A percentile compares a stretch with the other conserved stretches of the same genome.
These are phyloP conservation scores for Nomada fucata DNA, from an alignment of 2,888 invertebrate species.

Conservation along the genomic window DNA sequence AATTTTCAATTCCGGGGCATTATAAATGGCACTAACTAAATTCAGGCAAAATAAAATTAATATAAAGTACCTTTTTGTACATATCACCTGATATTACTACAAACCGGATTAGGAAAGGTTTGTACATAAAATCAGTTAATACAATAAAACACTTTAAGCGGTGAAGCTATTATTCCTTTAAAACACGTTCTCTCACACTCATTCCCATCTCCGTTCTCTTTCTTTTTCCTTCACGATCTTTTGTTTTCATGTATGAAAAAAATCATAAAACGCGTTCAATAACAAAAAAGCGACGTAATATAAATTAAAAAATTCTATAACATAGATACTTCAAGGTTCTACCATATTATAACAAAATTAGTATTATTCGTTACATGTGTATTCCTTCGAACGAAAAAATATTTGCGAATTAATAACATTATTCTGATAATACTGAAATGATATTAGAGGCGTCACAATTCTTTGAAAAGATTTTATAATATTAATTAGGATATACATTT, in stretches of 20 bases:
- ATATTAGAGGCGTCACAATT: neutral
- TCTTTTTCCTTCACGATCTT: neutral
- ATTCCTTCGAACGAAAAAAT: neutral
- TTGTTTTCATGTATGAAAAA: slow-evolving; percentile 2
- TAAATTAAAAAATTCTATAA: slow-evolving; percentile 9
- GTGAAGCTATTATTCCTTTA: neutral
- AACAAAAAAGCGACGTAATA: neutral
- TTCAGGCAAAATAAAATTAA: slow-evolving; percentile 22
- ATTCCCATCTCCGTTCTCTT: neutral
- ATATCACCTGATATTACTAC: slow-evolving; percentile 20
- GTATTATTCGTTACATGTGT: neutral
- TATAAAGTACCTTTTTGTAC: slow-evolving; percentile 25
- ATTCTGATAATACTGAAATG: neutral
- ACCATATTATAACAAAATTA: neutral
- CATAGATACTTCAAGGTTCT: slow-evolving; percentile 35
- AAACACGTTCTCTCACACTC: slow-evolving; percentile 9
- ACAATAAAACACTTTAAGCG: slow-evolving; percentile 15
- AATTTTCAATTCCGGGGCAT: slow-evolving; percentile 44
- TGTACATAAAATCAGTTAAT: slow-evolving; percentile 9
- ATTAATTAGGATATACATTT: slow-evolving; percentile 3
- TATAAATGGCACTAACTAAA: slow-evolving; percentile 37
- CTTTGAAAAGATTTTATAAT: neutral
- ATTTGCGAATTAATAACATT: neutral
- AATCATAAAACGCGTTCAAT: neutral
- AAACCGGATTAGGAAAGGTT: neutral